These are phyloP conservation scores for Phyllostomus discolor DNA, from an alignment of 2,113 vertebrate species.

Conservation along the genomic window DNA sequence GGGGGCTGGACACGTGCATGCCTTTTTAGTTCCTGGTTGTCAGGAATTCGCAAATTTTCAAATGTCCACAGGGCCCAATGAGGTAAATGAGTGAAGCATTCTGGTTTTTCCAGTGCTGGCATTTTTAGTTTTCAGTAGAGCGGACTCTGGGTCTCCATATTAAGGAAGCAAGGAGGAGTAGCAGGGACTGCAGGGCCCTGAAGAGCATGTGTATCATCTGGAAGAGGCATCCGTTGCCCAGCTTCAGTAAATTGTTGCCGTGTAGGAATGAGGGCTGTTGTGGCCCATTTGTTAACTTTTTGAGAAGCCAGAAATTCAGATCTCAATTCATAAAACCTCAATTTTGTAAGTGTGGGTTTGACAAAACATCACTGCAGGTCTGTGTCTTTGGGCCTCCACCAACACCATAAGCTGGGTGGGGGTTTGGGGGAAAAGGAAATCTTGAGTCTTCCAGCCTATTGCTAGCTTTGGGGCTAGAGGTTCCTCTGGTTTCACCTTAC, in stretches of 20 bases:
- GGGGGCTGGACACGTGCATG: not conserved
- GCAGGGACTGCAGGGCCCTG: not conserved
- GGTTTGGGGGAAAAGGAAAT: not conserved
- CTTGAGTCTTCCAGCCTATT: not conserved
- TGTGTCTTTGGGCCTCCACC: not conserved
- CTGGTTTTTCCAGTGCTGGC: not conserved
- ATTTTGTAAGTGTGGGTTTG: not conserved
- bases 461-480: not conserved
- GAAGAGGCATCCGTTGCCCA: not conserved
- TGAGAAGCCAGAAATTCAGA: not conserved
- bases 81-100: not conserved
- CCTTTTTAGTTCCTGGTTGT: not conserved
- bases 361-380: not conserved
- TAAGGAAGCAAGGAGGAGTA: not conserved
- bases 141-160: not conserved
- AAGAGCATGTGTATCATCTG: not conserved
- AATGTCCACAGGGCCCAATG: not conserved
- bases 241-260: not conserved
- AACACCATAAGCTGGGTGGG: not conserved
- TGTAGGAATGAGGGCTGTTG: not conserved
- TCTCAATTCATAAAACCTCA: not conserved
- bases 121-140: not conserved
- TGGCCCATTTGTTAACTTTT: conserved; percentile 13
- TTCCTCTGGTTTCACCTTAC: not conserved
- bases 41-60: conserved; percentile 1